These are phyloP conservation scores for Drosophila ohnishii DNA, from an alignment of 1,140 invertebrate genomes.

Conservation along the genomic window DNA sequence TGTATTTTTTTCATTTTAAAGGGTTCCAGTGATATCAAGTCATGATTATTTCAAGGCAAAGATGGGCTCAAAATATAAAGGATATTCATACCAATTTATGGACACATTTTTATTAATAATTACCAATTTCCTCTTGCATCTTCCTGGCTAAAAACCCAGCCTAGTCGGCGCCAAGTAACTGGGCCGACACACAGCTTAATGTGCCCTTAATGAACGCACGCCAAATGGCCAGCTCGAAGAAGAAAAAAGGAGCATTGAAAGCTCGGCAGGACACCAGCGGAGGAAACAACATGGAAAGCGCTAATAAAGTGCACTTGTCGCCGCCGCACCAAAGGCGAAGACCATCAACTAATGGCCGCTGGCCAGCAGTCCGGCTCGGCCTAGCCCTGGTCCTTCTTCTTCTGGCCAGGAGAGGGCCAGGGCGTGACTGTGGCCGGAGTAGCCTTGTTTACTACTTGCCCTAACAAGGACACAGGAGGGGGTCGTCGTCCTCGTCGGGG, in stretches of 20 bases:
- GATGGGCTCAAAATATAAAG: not conserved
- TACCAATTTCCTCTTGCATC: not conserved
- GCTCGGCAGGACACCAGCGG: conserved; percentile 18
- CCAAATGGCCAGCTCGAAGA: conserved; percentile 44
- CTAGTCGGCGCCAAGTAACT: conserved; percentile 4
- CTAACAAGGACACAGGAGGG: conserved; percentile 38
- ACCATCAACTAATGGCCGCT: conserved; percentile 50
- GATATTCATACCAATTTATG: too few relatives aligned
- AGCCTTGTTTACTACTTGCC: conserved; percentile 42
- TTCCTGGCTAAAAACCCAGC: not conserved
- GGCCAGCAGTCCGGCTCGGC: conserved; percentile 6
- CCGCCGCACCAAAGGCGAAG: conserved; percentile 32
- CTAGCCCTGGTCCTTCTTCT: not conserved
- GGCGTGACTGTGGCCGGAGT: conserved; percentile 4
- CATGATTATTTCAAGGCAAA: not conserved
- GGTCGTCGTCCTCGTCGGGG: conserved; percentile 10
- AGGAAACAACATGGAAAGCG: conserved; percentile 34
- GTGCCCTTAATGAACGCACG: conserved; percentile 69
- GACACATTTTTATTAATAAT: not conserved
- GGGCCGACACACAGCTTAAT: conserved; percentile 32
- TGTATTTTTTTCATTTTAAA: not conserved
- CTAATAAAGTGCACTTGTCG: conserved; percentile 75
- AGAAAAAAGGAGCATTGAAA: not conserved
- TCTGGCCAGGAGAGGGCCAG: not conserved
- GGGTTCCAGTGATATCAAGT: not conserved